Conservation (phyloP, 2,113 vertebrate species). For the Forbesichthys papilliferus region DNA sequence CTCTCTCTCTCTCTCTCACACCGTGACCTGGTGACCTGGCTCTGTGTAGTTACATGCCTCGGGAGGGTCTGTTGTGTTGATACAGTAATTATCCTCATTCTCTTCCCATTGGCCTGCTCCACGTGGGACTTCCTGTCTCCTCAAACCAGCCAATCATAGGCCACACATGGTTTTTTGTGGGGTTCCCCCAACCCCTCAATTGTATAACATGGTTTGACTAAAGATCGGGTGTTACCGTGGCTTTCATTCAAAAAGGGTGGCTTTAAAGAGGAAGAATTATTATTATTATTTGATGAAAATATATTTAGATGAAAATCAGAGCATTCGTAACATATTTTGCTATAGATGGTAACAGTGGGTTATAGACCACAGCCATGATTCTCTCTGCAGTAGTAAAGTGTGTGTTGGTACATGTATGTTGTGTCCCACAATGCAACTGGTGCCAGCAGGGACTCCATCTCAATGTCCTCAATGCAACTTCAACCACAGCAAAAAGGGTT, state of each 20-base stretch:
- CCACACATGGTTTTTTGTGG: neutral
- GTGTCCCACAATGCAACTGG: neutral
- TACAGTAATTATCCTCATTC: conserved; percentile 36
- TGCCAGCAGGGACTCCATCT: too few relatives aligned
- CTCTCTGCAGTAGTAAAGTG: conserved; percentile 13
- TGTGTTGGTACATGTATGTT: neutral
- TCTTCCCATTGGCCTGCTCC: neutral
- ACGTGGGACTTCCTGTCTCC: conserved; percentile 2
- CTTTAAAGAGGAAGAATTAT: too few relatives aligned
- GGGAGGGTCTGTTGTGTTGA: conserved; percentile 22
- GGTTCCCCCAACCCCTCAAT: neutral
- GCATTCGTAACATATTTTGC: neutral
- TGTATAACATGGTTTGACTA: too few relatives aligned
- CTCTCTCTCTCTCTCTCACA: neutral
- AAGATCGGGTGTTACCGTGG: too few relatives aligned
- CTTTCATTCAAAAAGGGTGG: too few relatives aligned
- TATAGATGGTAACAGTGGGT: neutral
- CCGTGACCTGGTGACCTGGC: neutral
- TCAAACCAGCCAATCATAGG: neutral
- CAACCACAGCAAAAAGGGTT: too few relatives aligned
- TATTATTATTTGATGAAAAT: too few relatives aligned
- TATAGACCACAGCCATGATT: neutral
- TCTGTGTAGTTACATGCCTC: conserved; percentile 11
- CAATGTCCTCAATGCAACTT: too few relatives aligned
- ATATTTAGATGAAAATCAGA: too few relatives aligned